Evolutionary conservation across 2,113 vertebrate species (phyloP).

Genomic region (Amphiprion percula): DNA sequence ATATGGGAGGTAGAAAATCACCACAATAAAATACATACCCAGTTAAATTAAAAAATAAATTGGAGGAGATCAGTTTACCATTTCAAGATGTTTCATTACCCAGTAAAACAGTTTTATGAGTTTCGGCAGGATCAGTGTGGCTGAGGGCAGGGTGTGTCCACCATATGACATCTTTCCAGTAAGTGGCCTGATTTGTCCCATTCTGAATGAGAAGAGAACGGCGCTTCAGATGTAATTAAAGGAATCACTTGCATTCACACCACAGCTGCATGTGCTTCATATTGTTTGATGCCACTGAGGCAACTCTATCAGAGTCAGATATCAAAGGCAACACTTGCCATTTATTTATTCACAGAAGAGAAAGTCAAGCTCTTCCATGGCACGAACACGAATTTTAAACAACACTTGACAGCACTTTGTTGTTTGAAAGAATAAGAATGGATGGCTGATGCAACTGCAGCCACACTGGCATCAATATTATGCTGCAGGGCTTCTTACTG

Average conservation of each 20-base stretch:
- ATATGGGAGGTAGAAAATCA: conserved; percentile 12
- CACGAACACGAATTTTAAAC: not conserved
- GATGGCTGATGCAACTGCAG: not conserved
- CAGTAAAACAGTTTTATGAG: conserved; percentile 10
- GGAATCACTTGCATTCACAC: not conserved
- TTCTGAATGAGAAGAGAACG: conserved; percentile 3
- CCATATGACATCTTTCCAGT: not conserved
- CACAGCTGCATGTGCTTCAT: conserved; percentile 13
- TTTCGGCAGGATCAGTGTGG: not conserved
- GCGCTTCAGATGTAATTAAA: conserved; percentile 4
- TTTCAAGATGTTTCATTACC: not conserved
- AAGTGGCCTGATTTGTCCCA: not conserved
- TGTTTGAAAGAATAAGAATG: not conserved
- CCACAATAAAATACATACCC: not conserved
- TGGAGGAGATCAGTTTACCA: not conserved
- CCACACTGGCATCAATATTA: not conserved
- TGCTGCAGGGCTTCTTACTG: not conserved
- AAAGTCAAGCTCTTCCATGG: not conserved
- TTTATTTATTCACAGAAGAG: conserved; percentile 8
- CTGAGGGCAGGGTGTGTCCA: not conserved
- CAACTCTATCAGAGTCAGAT: conserved; percentile 20
- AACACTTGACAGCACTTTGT: not conserved
- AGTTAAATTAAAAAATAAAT: conserved; percentile 3
- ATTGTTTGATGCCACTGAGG: conserved; percentile 4
- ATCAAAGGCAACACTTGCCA: conserved; percentile 7